Conservation (phyloP, 2,888 invertebrate species). For the Andrena chrysosceles region DNA sequence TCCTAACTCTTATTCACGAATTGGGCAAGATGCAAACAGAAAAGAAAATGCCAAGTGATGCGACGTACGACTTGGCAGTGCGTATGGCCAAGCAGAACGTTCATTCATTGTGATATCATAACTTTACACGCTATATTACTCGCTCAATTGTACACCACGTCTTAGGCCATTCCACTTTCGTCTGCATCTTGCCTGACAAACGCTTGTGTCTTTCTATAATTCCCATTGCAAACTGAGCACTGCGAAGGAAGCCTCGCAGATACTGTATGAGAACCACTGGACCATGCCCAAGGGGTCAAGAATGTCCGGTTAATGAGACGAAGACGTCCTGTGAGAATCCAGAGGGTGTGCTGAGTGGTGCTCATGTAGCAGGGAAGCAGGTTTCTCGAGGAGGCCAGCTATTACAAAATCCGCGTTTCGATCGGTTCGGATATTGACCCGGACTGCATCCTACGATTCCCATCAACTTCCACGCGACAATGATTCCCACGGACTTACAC, state of each 20-base stretch:
- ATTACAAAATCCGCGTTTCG: constrained; percentile 55
- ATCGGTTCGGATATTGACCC: constrained; percentile 45
- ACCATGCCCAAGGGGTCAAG: not conserved
- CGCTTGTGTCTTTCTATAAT: not conserved
- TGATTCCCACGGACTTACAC: not conserved
- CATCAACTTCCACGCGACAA: not conserved
- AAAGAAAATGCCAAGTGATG: no score
- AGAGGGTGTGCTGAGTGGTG: constrained; percentile 82
- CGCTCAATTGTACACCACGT: no score
- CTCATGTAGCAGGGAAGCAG: constrained; percentile 75
- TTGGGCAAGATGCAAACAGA: no score
- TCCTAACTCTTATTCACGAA: no score
- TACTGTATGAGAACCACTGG: not conserved
- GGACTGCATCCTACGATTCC: not conserved
- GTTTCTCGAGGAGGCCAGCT: constrained; percentile 57
- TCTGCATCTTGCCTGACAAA: no score
- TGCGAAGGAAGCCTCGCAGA: not conserved
- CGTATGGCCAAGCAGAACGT: not conserved
- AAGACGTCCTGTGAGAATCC: constrained; percentile 77
- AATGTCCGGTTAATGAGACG: constrained; percentile 33
- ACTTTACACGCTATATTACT: no score
- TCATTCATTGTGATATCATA: not conserved
- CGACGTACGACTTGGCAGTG: no score
- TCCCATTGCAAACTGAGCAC: not conserved
- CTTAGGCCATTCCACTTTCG: no score